A percentile compares a stretch with the other conserved stretches of the same genome.
Conservation (phyloP, 1,140 invertebrate genomes). For the Kradibia gibbosae region DNA sequence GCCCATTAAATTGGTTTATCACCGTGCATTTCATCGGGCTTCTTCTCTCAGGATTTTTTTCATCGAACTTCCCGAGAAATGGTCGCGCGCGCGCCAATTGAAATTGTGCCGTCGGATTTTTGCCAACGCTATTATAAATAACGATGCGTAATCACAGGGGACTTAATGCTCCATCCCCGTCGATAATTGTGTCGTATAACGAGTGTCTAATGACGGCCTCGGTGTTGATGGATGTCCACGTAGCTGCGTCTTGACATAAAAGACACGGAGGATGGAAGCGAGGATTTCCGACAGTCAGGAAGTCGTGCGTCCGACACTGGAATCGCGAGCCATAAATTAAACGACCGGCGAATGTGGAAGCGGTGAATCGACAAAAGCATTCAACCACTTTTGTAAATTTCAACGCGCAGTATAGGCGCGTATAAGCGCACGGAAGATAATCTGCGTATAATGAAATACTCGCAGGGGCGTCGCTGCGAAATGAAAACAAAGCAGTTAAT, state of each 20-base stretch:
- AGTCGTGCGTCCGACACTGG: not conserved
- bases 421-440: constrained; percentile 43
- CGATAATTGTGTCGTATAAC: not conserved
- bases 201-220: not conserved
- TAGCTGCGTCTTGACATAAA: not conserved
- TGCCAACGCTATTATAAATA: too few relatives aligned
- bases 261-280: not conserved
- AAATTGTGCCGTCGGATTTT: not conserved
- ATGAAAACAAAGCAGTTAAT: constrained; percentile 65
- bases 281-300: not conserved
- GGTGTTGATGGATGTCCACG: not conserved
- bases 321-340: not conserved
- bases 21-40: not conserved
- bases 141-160: too few relatives aligned
- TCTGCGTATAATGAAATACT: constrained; percentile 52
- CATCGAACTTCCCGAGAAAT: not conserved
- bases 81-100: not conserved
- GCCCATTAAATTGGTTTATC: constrained; percentile 9
- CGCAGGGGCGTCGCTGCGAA: constrained; percentile 49
- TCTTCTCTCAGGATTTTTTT: not conserved
- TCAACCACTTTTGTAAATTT: constrained; percentile 42
- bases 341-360: not conserved
- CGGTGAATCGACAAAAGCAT: constrained; percentile 31
- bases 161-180: not conserved
- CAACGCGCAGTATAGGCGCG: constrained; percentile 10